Base-by-base conservation (phyloP, 2,888 invertebrate species). In the Sepiola atlantica region DNA sequence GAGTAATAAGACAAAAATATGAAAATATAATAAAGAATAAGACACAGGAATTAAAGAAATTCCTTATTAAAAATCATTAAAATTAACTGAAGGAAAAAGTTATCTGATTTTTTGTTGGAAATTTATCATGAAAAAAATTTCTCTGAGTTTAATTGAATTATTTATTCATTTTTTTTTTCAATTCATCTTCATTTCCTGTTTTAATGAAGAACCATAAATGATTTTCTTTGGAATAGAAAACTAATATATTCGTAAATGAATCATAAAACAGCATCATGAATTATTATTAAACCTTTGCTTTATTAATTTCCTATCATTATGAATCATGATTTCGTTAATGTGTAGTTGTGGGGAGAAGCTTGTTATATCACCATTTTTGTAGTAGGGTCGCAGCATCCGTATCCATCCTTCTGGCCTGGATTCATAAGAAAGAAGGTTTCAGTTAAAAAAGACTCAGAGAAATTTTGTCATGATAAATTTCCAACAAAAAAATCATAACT, bases 211-310 rank as follows among this genome's bases (percentile, higher is more conserved):
- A 77, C 32, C n/a, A 32, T 8, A 77, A 32, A 77, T 14, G 77
- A 77, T 77, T 77, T 77, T 77, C 32, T 2, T 77, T 32, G n/a
- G 16, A 16, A n/a, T 77, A 77, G 77, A 77, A 77, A 77, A 16
- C n/a, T n/a, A 32, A 77, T 77, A 77, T 77, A 32, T 77, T 77
- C n/a, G 77, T n/a, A 77, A 77, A 77, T 77, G 77, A 77, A n/a
- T 77, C n/a, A 10, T 18, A 77, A 77, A 77, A 77, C 77, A 77
- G 0, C 16, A 77, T 77, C 32, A 77, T 77, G n/a, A 77, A 77
- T 77, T 77, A n/a, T 45, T 45, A 77, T 77, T 4, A 16, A n/a
- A 77, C n/a, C 32, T n/a, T 77, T 28, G 28, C 77, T 77, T 10
- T 77, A 77, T 77, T 77, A n/a, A 77, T 77, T 77, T 77, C 77